Percentiles rank a stretch among this genome's conserved stretches.
These are phyloP conservation scores for Pseudocheirus occidentalis DNA, from an alignment of 2,797 vertebrate species.

Conservation along the genomic window DNA sequence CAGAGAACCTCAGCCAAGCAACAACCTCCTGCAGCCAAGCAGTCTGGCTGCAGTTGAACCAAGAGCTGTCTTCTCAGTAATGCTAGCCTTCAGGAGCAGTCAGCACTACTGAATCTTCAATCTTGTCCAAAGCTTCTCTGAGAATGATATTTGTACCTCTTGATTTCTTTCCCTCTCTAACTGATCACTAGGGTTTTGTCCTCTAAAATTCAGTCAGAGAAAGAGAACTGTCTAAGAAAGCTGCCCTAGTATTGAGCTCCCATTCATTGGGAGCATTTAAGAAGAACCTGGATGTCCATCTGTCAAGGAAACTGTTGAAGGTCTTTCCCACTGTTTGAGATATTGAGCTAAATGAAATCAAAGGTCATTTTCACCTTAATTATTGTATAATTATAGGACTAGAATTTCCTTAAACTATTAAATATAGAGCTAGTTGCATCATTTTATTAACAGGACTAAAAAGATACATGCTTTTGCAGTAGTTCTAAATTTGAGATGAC, in stretches of 20 bases:
- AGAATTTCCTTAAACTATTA: conserved; percentile 16
- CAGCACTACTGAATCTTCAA: not conserved
- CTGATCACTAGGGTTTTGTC: conserved; percentile 17
- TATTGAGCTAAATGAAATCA: not conserved
- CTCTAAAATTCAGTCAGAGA: conserved; percentile 3
- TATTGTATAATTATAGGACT: conserved; percentile 17
- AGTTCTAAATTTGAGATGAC: too few species aligned
- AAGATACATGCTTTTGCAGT: not conserved
- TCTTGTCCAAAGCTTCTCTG: not conserved
- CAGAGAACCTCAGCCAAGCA: not conserved
- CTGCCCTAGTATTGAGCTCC: conserved; percentile 7
- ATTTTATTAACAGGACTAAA: not conserved
- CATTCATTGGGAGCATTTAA: not conserved
- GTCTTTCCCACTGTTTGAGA: not conserved
- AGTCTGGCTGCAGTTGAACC: conserved; percentile 9
- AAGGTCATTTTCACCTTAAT: conserved; percentile 10
- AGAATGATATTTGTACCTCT: not conserved
- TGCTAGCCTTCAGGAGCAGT: not conserved
- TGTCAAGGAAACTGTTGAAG: not conserved
- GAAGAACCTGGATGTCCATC: not conserved
- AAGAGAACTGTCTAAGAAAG: not conserved
- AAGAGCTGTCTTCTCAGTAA: not conserved
- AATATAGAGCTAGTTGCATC: conserved; percentile 3
- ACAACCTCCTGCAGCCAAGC: conserved; percentile 10
- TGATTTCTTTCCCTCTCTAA: conserved; percentile 14